Evolutionary conservation across 2,797 vertebrate genomes (phyloP).

Genomic region (Myotis findleyi): DNA sequence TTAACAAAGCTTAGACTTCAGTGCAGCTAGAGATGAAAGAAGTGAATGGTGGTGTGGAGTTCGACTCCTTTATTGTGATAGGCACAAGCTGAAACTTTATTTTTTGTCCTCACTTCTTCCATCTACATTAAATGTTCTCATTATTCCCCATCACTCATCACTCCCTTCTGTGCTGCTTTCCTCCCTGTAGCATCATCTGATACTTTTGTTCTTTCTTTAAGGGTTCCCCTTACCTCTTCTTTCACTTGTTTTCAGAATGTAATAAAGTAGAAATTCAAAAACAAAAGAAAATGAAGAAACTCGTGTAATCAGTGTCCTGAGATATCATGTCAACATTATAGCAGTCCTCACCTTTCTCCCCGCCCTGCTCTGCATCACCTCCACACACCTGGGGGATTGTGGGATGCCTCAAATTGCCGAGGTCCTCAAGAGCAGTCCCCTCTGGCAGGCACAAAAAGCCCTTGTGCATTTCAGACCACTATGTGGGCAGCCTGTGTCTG

Average conservation of each 20-base stretch:
- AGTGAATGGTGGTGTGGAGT: neutral
- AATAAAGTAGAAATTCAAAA: constrained; percentile 15
- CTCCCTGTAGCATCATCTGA: neutral
- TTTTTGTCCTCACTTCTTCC: neutral
- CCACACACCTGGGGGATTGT: neutral
- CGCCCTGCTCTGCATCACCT: fast-evolving
- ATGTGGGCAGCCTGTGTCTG: neutral
- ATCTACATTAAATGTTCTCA: neutral
- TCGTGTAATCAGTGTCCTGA: neutral
- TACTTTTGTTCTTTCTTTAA: constrained; percentile 1
- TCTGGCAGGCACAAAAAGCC: neutral
- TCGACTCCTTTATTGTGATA: neutral
- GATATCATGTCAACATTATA: neutral
- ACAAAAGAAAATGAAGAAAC: neutral
- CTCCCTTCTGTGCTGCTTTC: neutral
- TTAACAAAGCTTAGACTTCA: neutral
- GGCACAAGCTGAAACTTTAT: neutral
- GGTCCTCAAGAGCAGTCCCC: neutral
- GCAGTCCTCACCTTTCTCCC: too few species aligned
- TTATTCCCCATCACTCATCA: neutral
- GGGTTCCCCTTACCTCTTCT: neutral
- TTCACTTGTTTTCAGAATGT: constrained; percentile 12
- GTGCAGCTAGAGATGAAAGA: neutral
- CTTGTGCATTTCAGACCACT: neutral
- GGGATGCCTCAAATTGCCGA: neutral